A percentile compares a stretch with the other conserved stretches of the same genome.
phyloP scores from a whole-genome alignment of 2,888 invertebrate species.

The Leptothorax acervorum region DNA sequence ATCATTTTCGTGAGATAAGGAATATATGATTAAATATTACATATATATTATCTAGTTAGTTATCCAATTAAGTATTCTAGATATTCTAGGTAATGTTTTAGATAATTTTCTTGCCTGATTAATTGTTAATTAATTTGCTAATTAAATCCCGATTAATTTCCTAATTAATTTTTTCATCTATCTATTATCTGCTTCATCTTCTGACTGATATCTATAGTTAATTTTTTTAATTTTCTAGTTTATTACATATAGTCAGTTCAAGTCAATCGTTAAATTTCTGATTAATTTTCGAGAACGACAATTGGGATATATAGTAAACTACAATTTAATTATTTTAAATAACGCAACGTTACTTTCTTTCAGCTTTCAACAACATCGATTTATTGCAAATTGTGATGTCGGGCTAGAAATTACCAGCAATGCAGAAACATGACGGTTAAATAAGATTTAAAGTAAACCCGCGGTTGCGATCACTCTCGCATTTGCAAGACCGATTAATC shows the following conservation, averaged over 20 bases:
- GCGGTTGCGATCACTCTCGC: neutral
- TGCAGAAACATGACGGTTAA: constrained; percentile 22
- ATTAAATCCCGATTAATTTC: neutral
- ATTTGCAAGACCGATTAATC: constrained; percentile 55
- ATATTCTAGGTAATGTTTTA: neutral
- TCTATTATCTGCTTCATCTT: neutral
- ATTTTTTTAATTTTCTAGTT: neutral
- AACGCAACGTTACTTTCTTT: too few species aligned
- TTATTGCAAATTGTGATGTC: neutral
- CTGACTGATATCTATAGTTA: neutral
- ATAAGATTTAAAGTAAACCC: constrained; percentile 35
- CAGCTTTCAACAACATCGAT: neutral
- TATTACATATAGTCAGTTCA: neutral
- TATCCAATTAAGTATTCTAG: neutral
- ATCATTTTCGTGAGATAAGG: neutral
- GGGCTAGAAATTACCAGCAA: neutral
- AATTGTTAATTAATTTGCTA: neutral
- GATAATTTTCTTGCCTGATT: neutral
- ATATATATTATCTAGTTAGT: neutral
- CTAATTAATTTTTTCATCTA: neutral
- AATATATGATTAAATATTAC: neutral
- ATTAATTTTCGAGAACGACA: neutral
- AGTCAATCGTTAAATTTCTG: neutral
- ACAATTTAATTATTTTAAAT: neutral
- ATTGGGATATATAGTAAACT: neutral